Percentiles rank a stretch among this genome's conserved stretches.
phyloP scores from a whole-genome alignment of 2,113 vertebrate species.

The Callorhinus ursinus region DNA sequence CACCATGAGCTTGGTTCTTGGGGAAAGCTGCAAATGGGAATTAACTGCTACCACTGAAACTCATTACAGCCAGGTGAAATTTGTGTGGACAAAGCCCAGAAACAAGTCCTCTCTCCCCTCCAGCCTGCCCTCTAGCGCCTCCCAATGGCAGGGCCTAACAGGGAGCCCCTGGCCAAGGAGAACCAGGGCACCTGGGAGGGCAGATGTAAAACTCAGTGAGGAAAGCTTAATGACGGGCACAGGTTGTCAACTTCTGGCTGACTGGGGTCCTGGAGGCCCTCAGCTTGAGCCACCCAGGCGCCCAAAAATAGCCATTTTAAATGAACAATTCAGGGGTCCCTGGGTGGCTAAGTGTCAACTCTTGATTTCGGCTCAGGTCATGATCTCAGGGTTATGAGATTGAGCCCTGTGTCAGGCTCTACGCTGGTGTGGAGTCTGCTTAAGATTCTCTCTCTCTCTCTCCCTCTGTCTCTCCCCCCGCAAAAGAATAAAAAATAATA shows the following conservation, averaged over 20 bases:
- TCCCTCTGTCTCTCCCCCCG: too few relatives aligned
- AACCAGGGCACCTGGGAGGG: background rate
- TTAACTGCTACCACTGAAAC: background rate
- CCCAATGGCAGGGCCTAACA: background rate
- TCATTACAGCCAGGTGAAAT: background rate
- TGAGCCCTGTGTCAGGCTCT: too few relatives aligned
- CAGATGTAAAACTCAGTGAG: background rate
- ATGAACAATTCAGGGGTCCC: too few relatives aligned
- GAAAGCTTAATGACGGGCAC: background rate
- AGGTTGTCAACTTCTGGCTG: background rate
- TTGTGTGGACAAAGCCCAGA: background rate
- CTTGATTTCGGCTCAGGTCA: too few relatives aligned
- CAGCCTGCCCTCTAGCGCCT: background rate
- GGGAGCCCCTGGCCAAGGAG: background rate
- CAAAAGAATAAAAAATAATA: too few relatives aligned
- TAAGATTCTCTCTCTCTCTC: too few relatives aligned
- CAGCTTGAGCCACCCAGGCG: too few relatives aligned
- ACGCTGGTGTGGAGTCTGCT: too few relatives aligned
- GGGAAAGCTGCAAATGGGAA: background rate
- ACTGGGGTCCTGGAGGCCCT: background rate
- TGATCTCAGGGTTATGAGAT: too few relatives aligned
- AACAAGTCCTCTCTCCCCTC: background rate
- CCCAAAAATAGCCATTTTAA: slow-evolving; percentile 32
- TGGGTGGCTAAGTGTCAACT: too few relatives aligned
- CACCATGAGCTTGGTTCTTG: background rate